Conservation (phyloP, 2,797 vertebrate genomes). For the Schizopygopsis pylzovi region DNA sequence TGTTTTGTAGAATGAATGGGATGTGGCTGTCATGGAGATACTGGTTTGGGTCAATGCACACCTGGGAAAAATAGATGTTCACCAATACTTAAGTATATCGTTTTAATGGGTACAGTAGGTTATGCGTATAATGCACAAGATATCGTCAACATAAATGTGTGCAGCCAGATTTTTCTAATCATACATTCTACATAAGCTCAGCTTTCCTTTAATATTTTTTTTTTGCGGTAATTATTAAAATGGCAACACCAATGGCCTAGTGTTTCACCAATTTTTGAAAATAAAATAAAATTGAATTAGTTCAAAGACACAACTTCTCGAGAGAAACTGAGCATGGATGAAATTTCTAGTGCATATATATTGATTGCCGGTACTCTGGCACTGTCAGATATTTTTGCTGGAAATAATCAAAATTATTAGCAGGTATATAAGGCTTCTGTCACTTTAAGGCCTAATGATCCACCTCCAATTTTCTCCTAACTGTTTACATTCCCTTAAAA, state of each 20-base stretch:
- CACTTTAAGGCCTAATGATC: not conserved
- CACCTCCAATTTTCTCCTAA: not conserved
- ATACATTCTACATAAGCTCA: too few species aligned
- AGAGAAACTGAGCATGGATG: too few species aligned
- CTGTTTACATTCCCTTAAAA: not conserved
- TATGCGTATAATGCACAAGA: not conserved
- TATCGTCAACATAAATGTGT: not conserved
- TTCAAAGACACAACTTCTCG: too few species aligned
- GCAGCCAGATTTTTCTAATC: not conserved
- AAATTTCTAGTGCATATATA: too few species aligned
- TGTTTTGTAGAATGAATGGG: slow-evolving; percentile 67
- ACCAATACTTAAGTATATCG: not conserved
- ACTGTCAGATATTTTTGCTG: not conserved
- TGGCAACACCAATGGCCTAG: too few species aligned
- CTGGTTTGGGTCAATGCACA: slow-evolving; percentile 62
- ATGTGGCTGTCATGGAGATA: slow-evolving; percentile 69
- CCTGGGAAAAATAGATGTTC: slow-evolving; percentile 55
- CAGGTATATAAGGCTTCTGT: not conserved
- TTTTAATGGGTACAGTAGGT: not conserved
- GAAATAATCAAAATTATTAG: slow-evolving; percentile 30
- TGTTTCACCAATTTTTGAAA: too few species aligned
- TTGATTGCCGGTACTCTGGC: too few species aligned
- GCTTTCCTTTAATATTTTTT: too few species aligned
- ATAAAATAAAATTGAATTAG: too few species aligned
- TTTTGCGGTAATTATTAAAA: too few species aligned